Evolutionary conservation across 2,113 vertebrate genomes (phyloP), one percentile per base, ranked within the genome.

Genomic region (Andinoacara biseriatus): DNA sequence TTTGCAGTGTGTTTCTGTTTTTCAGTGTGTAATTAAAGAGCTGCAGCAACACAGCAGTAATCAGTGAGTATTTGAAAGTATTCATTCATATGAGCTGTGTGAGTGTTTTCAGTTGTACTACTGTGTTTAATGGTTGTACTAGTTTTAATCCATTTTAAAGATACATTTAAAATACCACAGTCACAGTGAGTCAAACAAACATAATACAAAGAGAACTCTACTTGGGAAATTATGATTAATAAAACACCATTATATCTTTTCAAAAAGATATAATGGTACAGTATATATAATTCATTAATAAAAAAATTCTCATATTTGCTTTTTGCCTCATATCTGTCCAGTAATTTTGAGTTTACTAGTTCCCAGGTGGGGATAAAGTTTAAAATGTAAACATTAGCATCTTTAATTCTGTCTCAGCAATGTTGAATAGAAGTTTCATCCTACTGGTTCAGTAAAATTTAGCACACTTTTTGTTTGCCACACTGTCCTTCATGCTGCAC

Each of bases 401-500:
- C 65, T 8, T 49, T 69, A 72, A 54, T 72, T 14, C 52, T 52
- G 18, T 72, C 43, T 72, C 67, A 54, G 17, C 1, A 1, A 72
- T 54, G 26, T 31, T 72, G 14, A 46, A 46, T 15, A 72, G 61
- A 46, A 15, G 33, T 43, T 58, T 77, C 56, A 74, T 35, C 26
- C 52, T 6, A 75, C 67, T 43, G 46, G 14, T 79, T 85, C 58
- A 82, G 62, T 69, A 46, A 74, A 86, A 88, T 76, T 24, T 81
- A 61, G 54, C 84, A 81, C 56, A 63, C 76, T 31, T 90, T 90
- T 84, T 80, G 54, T 86, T 88, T 76, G 58, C 59, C 74, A 18
- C 58, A 35, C 76, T 90, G 92, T 85, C 94, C 94, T 95, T 95
- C 91, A 93, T 87, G 87, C 84, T 40, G 85, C 43, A 20, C 81